A percentile compares a stretch with the other conserved stretches of the same genome.
Conservation (phyloP, 2,888 invertebrate species). For the Pristionchus exspectatus region DNA sequence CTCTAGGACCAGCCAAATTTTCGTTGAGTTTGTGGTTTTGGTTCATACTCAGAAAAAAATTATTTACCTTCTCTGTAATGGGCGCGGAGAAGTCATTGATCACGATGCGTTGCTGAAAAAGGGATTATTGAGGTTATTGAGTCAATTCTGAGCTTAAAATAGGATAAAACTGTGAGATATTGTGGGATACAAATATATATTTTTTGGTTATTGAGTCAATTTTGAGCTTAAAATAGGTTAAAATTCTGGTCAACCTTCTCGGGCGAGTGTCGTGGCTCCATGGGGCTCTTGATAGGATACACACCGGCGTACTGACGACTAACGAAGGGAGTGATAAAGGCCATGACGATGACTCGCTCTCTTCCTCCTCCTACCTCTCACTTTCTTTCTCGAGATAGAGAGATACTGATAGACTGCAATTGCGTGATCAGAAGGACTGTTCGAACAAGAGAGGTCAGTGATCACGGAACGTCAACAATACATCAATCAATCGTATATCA, state of each 20-base stretch:
- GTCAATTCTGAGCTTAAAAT: background rate
- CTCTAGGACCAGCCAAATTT: too few relatives aligned
- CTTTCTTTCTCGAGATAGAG: background rate
- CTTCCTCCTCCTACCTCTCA: background rate
- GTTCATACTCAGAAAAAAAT: too few relatives aligned
- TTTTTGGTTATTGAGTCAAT: background rate
- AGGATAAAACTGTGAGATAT: background rate
- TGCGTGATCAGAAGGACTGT: slow-evolving; percentile 3
- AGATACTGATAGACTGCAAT: slow-evolving; percentile 17
- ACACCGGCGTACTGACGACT: slow-evolving; percentile 44
- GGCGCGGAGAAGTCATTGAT: too few relatives aligned
- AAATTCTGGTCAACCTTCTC: background rate
- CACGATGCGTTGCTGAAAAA: too few relatives aligned
- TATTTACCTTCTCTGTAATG: too few relatives aligned
- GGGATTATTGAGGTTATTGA: too few relatives aligned
- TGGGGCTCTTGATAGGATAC: slow-evolving; percentile 25
- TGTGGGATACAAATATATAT: too few relatives aligned
- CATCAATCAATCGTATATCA: background rate
- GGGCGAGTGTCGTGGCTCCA: background rate
- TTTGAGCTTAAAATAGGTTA: background rate
- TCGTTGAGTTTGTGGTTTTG: too few relatives aligned
- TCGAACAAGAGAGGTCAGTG: background rate
- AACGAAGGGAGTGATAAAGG: slow-evolving; percentile 55
- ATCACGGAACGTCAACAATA: background rate
- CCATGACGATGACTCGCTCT: slow-evolving; percentile 4